phyloP scores from a whole-genome alignment of 2,797 vertebrate genomes.

The Hybognathus amarus region DNA sequence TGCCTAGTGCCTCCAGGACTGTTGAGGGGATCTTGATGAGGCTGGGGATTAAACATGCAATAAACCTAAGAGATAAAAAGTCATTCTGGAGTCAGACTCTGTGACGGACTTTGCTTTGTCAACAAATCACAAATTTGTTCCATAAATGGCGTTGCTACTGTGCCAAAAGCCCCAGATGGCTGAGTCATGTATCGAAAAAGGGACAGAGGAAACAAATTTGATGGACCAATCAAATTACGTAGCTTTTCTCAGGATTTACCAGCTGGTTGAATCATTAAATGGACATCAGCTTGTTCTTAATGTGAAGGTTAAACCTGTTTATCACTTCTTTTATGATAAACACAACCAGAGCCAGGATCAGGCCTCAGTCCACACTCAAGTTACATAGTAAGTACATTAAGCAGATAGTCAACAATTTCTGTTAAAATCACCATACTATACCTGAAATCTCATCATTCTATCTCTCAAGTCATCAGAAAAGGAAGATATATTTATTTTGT shows the following conservation, averaged over 20 bases:
- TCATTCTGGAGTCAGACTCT: slow-evolving; percentile 2
- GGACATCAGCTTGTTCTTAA: slow-evolving; percentile 1
- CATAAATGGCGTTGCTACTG: not conserved
- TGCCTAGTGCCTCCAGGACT: not conserved
- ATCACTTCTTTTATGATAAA: slow-evolving; percentile 4
- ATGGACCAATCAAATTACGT: slow-evolving; percentile 33
- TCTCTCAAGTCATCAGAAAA: not conserved
- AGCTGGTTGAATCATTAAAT: slow-evolving; percentile 37
- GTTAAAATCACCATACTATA: not conserved
- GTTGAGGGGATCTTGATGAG: slow-evolving; percentile 30
- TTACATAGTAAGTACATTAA: not conserved
- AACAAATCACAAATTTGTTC: slow-evolving; percentile 29
- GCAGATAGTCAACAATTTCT: not conserved
- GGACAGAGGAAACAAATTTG: slow-evolving; percentile 17
- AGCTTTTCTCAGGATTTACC: slow-evolving; percentile 22
- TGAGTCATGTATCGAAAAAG: slow-evolving; percentile 15
- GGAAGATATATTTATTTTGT: not conserved
- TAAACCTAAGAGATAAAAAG: slow-evolving; percentile 20
- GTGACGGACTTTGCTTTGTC: slow-evolving; percentile 18
- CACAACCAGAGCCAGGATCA: not conserved
- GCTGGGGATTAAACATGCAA: slow-evolving; percentile 33
- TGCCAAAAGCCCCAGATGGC: not conserved
- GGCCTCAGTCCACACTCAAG: not conserved
- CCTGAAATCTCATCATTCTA: not conserved
- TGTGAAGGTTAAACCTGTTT: slow-evolving; percentile 30